Base-by-base conservation (phyloP, 2,113 vertebrate species). In the Dendropsophus ebraccatus region DNA sequence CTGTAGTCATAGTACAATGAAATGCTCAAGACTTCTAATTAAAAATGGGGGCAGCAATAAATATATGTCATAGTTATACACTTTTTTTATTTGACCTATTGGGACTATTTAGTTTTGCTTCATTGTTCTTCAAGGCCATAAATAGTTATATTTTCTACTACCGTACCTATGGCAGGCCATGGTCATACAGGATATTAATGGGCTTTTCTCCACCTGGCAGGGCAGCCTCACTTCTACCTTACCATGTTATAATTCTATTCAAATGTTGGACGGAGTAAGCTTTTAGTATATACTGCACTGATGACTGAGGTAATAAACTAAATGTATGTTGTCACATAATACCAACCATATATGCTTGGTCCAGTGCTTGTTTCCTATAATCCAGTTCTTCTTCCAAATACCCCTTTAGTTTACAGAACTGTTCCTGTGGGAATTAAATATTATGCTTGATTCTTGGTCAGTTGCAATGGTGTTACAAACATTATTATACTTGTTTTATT, bases 371-470 rank as follows among this genome's bases (percentile, higher is more conserved):
- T 89, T 99, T 99, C 87, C 98, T 96, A 90, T 99, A 99, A 93
- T 99, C 98, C 81, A 99, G 89, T 87, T 99, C 98, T 90, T 99
- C 98, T 83, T 99, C 98, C 87, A 99, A 92, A 90, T 99, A 99
- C 69, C 98, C 98, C 93, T 99, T 99, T 91, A 99, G 97, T 92
- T 99, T 99, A 90, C 97, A 98, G 93, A 99, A 99, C 87, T 99
- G 97, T 78, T 99, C 98, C 98, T 99, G 87, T 0, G 91, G 86
- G 2, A 58, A 89, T 62, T 28, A 88, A 88, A 8, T n/a, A 74
- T n/a, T 45, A 12, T 41, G 6, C 13, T 23, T 47, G 23, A 73
- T 12, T 23, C 70, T 73, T n/a, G 23, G 37, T 73, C 1, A 0
- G 3, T 45, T 23, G 70, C 19, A 45, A 23, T 41, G 13, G 45